Percentiles rank a stretch among this genome's conserved stretches.
Evolutionary conservation across 2,797 vertebrate species (phyloP).

Genomic region (Sebastiscus tertius): DNA sequence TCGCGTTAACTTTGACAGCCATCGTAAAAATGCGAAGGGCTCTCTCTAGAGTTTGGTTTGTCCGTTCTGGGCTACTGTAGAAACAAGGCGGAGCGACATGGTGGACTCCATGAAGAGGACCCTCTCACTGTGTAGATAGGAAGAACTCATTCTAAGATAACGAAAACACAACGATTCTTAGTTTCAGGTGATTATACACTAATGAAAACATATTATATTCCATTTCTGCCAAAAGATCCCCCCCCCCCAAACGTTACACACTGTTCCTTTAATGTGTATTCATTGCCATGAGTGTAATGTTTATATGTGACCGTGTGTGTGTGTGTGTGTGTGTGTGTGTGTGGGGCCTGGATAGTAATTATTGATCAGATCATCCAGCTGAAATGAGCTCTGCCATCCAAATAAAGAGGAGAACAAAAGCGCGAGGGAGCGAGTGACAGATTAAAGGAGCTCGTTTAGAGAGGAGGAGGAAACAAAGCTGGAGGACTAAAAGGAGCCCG

Average conservation of each 20-base stretch:
- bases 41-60: too few species aligned
- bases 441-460: constrained; percentile 67
- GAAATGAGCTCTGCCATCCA: constrained; percentile 70
- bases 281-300: constrained; percentile 3
- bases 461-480: constrained; percentile 59
- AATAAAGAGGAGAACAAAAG: constrained; percentile 74
- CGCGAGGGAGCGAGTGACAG: constrained; percentile 55
- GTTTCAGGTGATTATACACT: not conserved
- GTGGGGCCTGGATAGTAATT: constrained; percentile 52
- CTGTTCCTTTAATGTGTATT: constrained; percentile 10
- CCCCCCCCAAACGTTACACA: not conserved
- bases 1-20: too few species aligned
- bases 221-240: not conserved
- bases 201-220: not conserved
- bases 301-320: not conserved
- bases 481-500: constrained; percentile 64
- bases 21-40: too few species aligned
- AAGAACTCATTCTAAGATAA: not conserved
- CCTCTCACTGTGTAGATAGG: too few species aligned
- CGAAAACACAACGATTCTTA: not conserved
- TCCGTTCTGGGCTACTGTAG: not conserved
- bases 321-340: not conserved
- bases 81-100: rapidly evolving
- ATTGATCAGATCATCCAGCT: constrained; percentile 74
- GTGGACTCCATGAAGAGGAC: too few species aligned